Evolutionary conservation across 2,888 invertebrate genomes (phyloP).

Genomic region (Cryptophagus acutangulus): DNA sequence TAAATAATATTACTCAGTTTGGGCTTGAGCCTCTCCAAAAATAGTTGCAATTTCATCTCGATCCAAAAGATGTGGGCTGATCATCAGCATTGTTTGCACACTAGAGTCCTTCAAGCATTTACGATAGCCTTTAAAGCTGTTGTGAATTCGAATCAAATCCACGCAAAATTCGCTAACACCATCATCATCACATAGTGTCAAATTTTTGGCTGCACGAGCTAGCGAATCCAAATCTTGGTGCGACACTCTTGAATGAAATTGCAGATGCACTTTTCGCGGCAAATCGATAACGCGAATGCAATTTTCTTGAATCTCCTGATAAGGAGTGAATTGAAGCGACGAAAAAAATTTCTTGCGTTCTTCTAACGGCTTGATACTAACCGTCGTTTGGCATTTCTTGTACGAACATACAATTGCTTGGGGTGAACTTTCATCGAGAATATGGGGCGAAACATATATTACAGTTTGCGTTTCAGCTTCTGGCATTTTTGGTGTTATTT

Average conservation of each 20-base stretch:
- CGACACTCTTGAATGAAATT: neutral
- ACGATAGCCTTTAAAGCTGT: too few relatives aligned
- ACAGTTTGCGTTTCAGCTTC: neutral
- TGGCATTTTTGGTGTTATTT: too few relatives aligned
- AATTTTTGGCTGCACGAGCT: slow-evolving; percentile 12
- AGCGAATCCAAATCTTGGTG: neutral
- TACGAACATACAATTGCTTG: neutral
- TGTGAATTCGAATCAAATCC: neutral
- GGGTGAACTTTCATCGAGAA: neutral
- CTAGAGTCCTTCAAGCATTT: too few relatives aligned
- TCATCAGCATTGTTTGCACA: too few relatives aligned
- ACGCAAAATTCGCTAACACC: slow-evolving; percentile 15
- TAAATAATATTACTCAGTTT: too few relatives aligned
- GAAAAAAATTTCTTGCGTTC: slow-evolving; percentile 22
- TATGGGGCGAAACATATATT: slow-evolving; percentile 2
- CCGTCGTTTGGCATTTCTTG: neutral
- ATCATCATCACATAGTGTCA: slow-evolving; percentile 17
- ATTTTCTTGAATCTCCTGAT: slow-evolving; percentile 27
- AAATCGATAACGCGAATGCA: slow-evolving; percentile 16
- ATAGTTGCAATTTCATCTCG: too few relatives aligned
- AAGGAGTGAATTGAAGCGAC: slow-evolving; percentile 29
- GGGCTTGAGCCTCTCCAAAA: too few relatives aligned
- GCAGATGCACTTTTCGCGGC: neutral
- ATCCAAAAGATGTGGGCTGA: too few relatives aligned
- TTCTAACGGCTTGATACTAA: slow-evolving; percentile 15